Evolutionary conservation across 1,140 invertebrate genomes (phyloP), one percentile per base, ranked within the genome.

Genomic region (Pachyrhynchus sulphureomaculatus): DNA sequence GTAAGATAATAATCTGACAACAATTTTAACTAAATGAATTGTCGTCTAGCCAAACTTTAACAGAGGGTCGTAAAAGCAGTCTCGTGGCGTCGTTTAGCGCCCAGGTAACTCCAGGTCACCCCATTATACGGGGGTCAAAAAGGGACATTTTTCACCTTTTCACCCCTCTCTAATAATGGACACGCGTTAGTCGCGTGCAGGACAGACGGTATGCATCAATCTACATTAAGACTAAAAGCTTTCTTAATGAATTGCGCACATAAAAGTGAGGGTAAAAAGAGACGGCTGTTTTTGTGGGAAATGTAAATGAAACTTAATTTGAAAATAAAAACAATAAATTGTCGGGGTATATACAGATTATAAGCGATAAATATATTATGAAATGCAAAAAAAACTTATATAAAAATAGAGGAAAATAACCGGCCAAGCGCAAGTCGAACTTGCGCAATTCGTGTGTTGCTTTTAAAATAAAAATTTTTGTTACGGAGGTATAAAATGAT

Each of bases 161-260:
- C 37, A 15, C 32, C 12, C 18, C 32, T 34, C 33, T 36, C 33
- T 37, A 52, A 37, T 37, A 55, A 26, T 26, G 39, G 37, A 13
- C 44, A 36, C 44, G 18, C 13, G 57, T 17, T 49, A 36, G 68
- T 73, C 72, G 70, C 70, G 72, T 73, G 70, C 66, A 49, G 34
- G 17, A 24, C 65, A 48, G 62, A 65, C 66, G 65, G 64, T 42
- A 42, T 49, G 53, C 71, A 75, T 75, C 73, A 75, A 75, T 75
- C 71, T 72, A 71, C 67, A 75, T 75, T 75, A 75, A 65, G 55
- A 69, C 68, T 75, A 75, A 75, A 75, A 75, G 73, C 60, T 71
- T 75, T 66, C 54, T 65, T 73, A 75, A 75, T 75, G 69, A 75
- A 75, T 72, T 75, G 56, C 41, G 42, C 51, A 48, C 24, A 51